Evolutionary conservation across 2,113 vertebrate species (phyloP).

Genomic region (Ctenodactylus gundi): DNA sequence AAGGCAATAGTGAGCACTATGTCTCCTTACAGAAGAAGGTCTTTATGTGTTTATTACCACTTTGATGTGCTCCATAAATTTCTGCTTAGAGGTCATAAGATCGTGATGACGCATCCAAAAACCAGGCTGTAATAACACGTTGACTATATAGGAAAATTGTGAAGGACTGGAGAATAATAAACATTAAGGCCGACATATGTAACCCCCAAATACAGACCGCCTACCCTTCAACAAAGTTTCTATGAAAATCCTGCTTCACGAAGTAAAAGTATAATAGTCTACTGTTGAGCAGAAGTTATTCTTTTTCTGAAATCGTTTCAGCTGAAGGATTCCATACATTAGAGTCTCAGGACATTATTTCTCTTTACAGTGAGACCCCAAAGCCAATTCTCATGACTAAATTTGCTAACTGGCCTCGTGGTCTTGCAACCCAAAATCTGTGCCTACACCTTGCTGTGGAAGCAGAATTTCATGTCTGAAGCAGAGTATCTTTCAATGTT

Average conservation of each 20-base stretch:
- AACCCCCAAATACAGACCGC: slow-evolving; percentile 7
- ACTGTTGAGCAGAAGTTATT: slow-evolving; percentile 29
- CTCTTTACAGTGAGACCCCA: background rate
- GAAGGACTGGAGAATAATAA: slow-evolving; percentile 74
- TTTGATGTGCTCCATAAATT: slow-evolving; percentile 79
- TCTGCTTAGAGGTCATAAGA: slow-evolving; percentile 75
- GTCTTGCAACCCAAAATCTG: background rate
- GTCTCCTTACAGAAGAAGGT: slow-evolving; percentile 73
- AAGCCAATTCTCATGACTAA: background rate
- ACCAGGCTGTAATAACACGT: slow-evolving; percentile 50
- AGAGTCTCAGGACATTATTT: background rate
- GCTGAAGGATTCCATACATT: slow-evolving; percentile 42
- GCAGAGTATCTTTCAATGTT: background rate
- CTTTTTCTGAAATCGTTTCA: slow-evolving; percentile 55
- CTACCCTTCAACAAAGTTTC: slow-evolving; percentile 43
- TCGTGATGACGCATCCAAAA: slow-evolving; percentile 76
- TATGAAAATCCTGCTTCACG: slow-evolving; percentile 56
- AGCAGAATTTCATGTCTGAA: background rate
- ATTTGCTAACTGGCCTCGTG: background rate
- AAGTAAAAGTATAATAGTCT: slow-evolving; percentile 10
- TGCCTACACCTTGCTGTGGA: background rate
- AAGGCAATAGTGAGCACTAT: slow-evolving; percentile 63
- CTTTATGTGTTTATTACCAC: slow-evolving; percentile 73
- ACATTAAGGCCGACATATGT: slow-evolving; percentile 37
- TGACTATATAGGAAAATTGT: slow-evolving; percentile 73